Conservation (phyloP, 2,888 invertebrate genomes). For the Lysandra coridon region DNA sequence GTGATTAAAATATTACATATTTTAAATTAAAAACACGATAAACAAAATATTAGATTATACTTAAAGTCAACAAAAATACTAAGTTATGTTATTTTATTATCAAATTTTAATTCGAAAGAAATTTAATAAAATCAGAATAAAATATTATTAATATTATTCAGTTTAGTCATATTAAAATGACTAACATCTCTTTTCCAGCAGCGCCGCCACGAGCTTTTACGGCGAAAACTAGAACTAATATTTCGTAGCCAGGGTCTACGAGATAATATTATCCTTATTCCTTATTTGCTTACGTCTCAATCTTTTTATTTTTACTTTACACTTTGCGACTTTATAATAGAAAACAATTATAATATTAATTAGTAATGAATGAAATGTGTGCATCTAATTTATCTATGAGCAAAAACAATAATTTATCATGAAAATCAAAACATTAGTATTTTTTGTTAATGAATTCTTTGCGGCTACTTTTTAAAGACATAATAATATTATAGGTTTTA, state of each 20-base stretch:
- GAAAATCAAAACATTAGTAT: no score
- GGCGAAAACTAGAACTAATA: constrained; percentile 1
- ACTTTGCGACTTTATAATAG: not conserved
- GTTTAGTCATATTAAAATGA: no score
- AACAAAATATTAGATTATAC: not conserved
- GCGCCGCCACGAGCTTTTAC: not conserved
- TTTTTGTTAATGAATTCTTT: no score
- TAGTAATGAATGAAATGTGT: not conserved
- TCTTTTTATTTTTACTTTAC: not conserved
- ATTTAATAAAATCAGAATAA: no score
- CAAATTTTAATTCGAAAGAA: no score
- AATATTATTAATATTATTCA: not conserved
- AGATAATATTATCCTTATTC: not conserved
- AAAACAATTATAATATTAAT: no score
- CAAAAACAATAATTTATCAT: no score
- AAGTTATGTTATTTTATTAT: no score
- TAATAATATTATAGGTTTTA: no score
- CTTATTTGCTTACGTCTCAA: no score
- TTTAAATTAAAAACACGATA: not conserved
- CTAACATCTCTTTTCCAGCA: not conserved
- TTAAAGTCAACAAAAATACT: not conserved
- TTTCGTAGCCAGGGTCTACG: not conserved
- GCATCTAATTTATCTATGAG: no score
- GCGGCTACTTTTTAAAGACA: no score
- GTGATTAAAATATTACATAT: not conserved